Base-by-base conservation (phyloP, 2,797 vertebrate genomes). In the Lacerta bilineata region DNA sequence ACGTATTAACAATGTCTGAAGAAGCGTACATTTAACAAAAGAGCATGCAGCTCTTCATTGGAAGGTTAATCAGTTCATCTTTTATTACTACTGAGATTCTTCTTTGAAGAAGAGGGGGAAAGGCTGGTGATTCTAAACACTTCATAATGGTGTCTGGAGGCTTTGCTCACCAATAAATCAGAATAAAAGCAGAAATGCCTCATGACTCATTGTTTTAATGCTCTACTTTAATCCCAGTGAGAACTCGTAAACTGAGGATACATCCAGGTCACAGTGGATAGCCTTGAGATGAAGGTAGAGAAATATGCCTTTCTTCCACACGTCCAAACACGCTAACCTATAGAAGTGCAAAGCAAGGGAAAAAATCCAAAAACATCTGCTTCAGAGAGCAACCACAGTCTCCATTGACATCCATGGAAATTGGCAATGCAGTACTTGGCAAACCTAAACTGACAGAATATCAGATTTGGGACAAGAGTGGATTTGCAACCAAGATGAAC, bases 271-370 rank as follows among this genome's bases (percentile, higher is more conserved):
- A n/a, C 43, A 74, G 66, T 23, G 75, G 76, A 74, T 76, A 23
- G 9, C 79, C 84, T 59, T 55, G 11, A 71, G 64, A 61, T 50
- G 50, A 64, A 33, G 46, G n/a, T 83, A 33, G 15, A 46, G 66
- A 90, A 66, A 80, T 33, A 61, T 72, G 13, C 72, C 59, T 66
- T 90, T 90, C 64, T 50, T 80, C 66, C 80, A 69, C 89, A 84
- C 39, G 89, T 27, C 74, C 39, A 75, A 83, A 83, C 89, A 6
- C 83, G 89, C 23, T 72, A 46, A 46, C 33, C 55, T 86, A 33
- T 36, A 68, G n/a, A 23, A 86, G 18, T 36, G 43, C 41, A 59
- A 66, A 59, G 29, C 64, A 86, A 86, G 33, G 36, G 23, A 4
- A 17, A 25, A 43, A 8, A 69, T 36, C 74, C 69, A 69, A 20